phyloP scores from a whole-genome alignment of 2,113 vertebrate genomes.

The Pontoporia blainvillei region DNA sequence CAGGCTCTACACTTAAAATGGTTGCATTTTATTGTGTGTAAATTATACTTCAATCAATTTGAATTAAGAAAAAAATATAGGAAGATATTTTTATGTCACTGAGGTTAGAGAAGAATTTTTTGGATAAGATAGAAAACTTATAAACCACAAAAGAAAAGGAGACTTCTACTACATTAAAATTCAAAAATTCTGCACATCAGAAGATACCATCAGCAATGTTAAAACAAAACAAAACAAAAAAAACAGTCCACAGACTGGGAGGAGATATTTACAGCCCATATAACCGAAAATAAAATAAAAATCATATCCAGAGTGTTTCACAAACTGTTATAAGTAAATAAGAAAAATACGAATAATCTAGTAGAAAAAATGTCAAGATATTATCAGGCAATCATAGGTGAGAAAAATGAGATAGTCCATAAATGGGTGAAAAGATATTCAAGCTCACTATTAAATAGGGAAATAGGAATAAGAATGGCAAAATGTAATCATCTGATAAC shows the following conservation, averaged over 20 bases:
- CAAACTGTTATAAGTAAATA: neutral
- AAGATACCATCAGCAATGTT: conserved; percentile 22
- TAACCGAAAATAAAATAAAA: neutral
- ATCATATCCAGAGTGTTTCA: neutral
- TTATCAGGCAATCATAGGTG: neutral
- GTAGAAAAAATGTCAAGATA: neutral
- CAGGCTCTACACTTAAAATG: neutral
- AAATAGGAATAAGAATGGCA: neutral
- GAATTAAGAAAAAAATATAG: neutral
- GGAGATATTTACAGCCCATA: neutral
- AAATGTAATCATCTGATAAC: neutral
- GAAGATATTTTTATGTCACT: conserved; percentile 13
- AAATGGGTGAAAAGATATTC: neutral
- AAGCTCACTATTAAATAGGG: neutral
- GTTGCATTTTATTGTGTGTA: neutral
- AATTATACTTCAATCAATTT: neutral
- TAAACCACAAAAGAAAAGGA: conserved; percentile 27
- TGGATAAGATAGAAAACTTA: neutral
- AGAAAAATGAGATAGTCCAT: neutral
- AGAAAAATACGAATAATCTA: neutral
- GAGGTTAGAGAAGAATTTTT: neutral
- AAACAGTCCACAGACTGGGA: neutral
- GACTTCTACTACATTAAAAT: conserved; percentile 30
- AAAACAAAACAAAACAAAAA: neutral
- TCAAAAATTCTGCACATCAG: conserved; percentile 30